Base-by-base conservation (phyloP, 1,140 invertebrate genomes). In the Drosophila paulistorum region DNA sequence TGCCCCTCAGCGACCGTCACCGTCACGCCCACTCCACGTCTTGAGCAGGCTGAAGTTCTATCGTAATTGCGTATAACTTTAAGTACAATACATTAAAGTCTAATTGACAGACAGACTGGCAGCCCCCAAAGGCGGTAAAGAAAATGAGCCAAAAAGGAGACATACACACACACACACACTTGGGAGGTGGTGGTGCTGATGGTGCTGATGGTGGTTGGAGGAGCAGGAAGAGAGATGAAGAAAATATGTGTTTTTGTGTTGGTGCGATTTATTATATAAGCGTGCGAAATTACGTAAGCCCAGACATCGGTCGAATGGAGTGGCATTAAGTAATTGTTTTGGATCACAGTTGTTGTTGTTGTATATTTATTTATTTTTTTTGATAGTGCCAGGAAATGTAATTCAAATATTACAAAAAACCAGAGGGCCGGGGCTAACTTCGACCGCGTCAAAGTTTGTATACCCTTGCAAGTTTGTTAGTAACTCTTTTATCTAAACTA, bases 1-100 rank as follows among this genome's bases (percentile, higher is more conserved):
- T 14, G 13, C 20, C n/a, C 11, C 41, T 11, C 0, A 20, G 7
- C 7, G 17, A 23, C 20, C 20, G 20, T 23, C 17, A 7, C 14
- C 45, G 14, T 48, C 14, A 17, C 14, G 7, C 14, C 6, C 7
- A 7, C 45, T 45, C 17, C 17, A 10, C 9, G 6, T 17, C 45
- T 17, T 20, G 45, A 51, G 20, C 45, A 77, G 74, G 70, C 57
- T 82, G 83, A 72, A 87, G 83, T 78, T 87, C 83, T 79, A 82
- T 75, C 75, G 81, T 68, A 85, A 85, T 87, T 85, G 83, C 83
- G 82, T 87, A 82, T 79, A 82, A 72, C 82, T 86, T 87, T 70
- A 76, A 87, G 82, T 87, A 85, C 82, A 87, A 85, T 82, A 85
- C 82, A 85, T 85, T 87, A 82, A 87, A 74, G 68, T 85, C 79